Percentiles rank a stretch among this genome's conserved stretches.
These are phyloP conservation scores for Chironomus tentans DNA, from an alignment of 2,888 invertebrate species.

Conservation along the genomic window DNA sequence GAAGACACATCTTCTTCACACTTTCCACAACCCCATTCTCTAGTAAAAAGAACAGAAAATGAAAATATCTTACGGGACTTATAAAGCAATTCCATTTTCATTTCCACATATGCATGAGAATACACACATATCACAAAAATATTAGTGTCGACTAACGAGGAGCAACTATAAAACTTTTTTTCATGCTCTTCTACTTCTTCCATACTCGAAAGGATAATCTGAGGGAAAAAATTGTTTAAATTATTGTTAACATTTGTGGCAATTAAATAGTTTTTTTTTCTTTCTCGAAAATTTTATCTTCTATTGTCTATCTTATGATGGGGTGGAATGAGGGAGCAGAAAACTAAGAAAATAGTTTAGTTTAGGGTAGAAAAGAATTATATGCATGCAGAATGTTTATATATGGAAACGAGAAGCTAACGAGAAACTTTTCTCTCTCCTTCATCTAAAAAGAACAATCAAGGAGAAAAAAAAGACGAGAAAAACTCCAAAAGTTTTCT, in stretches of 20 bases:
- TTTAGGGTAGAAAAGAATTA: background rate
- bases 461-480: background rate
- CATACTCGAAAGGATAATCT: slow-evolving; percentile 16
- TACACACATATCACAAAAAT: background rate
- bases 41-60: too few species aligned
- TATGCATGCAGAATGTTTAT: background rate
- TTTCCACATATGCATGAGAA: too few species aligned
- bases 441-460: background rate
- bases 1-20: too few species aligned
- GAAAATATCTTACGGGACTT: too few species aligned
- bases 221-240: slow-evolving; percentile 20
- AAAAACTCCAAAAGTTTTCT: background rate
- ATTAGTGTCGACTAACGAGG: background rate
- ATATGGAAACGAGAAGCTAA: background rate
- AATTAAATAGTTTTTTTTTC: slow-evolving; percentile 23
- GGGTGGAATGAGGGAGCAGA: too few species aligned
- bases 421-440: background rate
- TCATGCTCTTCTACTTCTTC: too few species aligned
- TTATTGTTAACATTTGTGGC: slow-evolving; percentile 26
- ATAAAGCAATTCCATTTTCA: too few species aligned
- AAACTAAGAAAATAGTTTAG: too few species aligned
- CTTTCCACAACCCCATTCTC: too few species aligned
- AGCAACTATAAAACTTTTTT: background rate
- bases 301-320: too few species aligned
- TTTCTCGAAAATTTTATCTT: background rate